Evolutionary conservation across 2,888 invertebrate species (phyloP).

Genomic region (Volucella inanis): DNA sequence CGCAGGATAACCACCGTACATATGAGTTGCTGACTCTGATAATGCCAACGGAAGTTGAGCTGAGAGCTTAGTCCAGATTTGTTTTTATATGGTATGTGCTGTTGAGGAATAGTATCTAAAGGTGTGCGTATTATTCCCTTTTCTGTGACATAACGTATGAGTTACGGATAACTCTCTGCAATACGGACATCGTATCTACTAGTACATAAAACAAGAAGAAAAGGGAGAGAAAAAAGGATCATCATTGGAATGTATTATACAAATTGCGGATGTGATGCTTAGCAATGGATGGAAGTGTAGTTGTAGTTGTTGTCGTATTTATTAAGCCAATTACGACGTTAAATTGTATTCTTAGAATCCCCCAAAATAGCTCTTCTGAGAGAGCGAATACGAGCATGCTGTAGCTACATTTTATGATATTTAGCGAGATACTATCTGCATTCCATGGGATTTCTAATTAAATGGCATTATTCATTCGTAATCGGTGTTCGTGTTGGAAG

Average conservation of each 20-base stretch:
- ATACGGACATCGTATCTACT: neutral
- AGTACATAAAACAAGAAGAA: neutral
- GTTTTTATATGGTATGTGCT: too few species aligned
- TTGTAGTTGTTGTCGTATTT: constrained; percentile 9
- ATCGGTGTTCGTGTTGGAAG: neutral
- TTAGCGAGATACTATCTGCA: constrained; percentile 19
- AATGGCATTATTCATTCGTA: constrained; percentile 4
- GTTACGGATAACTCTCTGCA: too few species aligned
- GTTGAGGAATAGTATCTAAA: too few species aligned
- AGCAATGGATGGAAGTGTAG: constrained; percentile 14
- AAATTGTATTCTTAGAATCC: constrained; percentile 1
- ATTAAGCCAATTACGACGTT: constrained; percentile 32
- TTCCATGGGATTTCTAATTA: constrained; percentile 3
- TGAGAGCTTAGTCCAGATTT: too few species aligned
- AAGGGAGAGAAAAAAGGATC: neutral
- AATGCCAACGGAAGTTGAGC: too few species aligned
- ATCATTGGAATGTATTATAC: constrained; percentile 6
- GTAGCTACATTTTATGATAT: neutral
- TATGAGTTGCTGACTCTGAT: too few species aligned
- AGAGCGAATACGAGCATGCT: neutral
- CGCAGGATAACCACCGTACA: too few species aligned
- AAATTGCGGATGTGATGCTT: constrained; percentile 19
- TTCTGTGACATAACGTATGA: too few species aligned
- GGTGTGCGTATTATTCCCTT: too few species aligned
- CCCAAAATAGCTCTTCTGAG: neutral